phyloP scores from a whole-genome alignment of 2,888 invertebrate species.

The Heteropelma amictum region DNA sequence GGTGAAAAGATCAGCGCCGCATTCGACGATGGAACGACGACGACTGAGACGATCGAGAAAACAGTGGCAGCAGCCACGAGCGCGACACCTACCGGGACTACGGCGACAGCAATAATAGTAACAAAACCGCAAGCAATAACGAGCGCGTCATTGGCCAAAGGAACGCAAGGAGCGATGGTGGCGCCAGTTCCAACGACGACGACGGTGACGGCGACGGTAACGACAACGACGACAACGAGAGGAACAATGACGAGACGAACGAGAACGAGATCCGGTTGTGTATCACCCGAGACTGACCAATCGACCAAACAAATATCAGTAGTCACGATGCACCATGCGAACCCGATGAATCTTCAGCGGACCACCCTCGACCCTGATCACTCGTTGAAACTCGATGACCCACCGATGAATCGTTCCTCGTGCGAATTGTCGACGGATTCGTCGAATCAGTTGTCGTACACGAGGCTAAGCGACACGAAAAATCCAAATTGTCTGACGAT shows the following conservation, averaged over 20 bases:
- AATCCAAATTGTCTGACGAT: not conserved
- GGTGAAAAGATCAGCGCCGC: not conserved
- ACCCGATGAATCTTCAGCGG: not conserved
- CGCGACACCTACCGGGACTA: not conserved
- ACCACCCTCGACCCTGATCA: not conserved
- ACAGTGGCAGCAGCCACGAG: not conserved
- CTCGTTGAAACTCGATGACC: not conserved
- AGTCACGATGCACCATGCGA: conserved; percentile 31
- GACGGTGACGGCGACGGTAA: not conserved
- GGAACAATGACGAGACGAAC: conserved; percentile 58
- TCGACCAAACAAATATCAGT: conserved; percentile 34
- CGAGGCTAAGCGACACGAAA: conserved; percentile 24
- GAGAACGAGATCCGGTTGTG: conserved; percentile 27
- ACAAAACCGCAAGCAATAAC: not conserved
- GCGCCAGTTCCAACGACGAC: not conserved
- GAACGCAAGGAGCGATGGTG: conserved; percentile 30
- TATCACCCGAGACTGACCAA: conserved; percentile 9
- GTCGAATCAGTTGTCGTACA: conserved; percentile 20
- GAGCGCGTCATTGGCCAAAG: conserved; percentile 37
- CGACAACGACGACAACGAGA: conserved; percentile 30
- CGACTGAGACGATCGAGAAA: not conserved
- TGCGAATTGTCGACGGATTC: conserved; percentile 1
- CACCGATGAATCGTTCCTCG: not conserved
- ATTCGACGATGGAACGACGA: not conserved
- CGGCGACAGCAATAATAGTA: not conserved